Evolutionary conservation across 1,140 invertebrate genomes (phyloP).

Genomic region (Propsilocerus akamusi): DNA sequence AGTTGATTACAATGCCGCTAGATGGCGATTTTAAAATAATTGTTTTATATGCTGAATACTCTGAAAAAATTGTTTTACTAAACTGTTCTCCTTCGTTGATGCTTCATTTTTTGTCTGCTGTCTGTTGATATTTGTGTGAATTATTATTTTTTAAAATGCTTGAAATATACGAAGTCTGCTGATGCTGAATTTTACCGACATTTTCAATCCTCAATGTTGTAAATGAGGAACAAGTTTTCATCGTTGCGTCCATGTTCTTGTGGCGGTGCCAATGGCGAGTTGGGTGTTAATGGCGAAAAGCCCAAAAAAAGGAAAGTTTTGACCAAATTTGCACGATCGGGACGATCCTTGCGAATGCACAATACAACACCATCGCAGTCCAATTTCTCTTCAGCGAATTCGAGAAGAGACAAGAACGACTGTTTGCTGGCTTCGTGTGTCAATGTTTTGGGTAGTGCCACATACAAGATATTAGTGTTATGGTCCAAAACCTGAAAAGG

Average conservation of each 20-base stretch:
- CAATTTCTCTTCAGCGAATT: slow-evolving; percentile 88
- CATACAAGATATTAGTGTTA: slow-evolving; percentile 50
- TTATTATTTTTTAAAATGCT: no score
- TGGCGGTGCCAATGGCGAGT: slow-evolving; percentile 45
- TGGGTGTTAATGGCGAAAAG: slow-evolving; percentile 68
- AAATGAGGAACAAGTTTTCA: slow-evolving; percentile 22
- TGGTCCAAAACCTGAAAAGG: slow-evolving; percentile 37
- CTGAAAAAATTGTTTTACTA: no score
- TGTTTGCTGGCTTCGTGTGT: slow-evolving; percentile 81
- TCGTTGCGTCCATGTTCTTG: slow-evolving; percentile 23
- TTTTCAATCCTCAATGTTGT: slow-evolving; percentile 20
- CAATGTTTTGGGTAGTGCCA: slow-evolving; percentile 67
- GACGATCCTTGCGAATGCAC: slow-evolving; percentile 65
- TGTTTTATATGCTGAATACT: no score
- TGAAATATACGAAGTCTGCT: no score
- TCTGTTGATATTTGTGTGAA: no score
- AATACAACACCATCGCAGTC: slow-evolving; percentile 43
- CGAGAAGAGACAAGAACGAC: slow-evolving; percentile 77
- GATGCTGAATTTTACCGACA: no score
- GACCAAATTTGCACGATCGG: slow-evolving; percentile 67
- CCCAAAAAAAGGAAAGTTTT: slow-evolving; percentile 95
- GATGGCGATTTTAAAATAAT: no score
- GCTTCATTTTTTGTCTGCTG: no score
- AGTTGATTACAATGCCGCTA: no score
- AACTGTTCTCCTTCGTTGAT: no score